Percentiles rank a stretch among this genome's conserved stretches.
Evolutionary conservation across 2,113 vertebrate genomes (phyloP).

Genomic region (Microcebus murinus): DNA sequence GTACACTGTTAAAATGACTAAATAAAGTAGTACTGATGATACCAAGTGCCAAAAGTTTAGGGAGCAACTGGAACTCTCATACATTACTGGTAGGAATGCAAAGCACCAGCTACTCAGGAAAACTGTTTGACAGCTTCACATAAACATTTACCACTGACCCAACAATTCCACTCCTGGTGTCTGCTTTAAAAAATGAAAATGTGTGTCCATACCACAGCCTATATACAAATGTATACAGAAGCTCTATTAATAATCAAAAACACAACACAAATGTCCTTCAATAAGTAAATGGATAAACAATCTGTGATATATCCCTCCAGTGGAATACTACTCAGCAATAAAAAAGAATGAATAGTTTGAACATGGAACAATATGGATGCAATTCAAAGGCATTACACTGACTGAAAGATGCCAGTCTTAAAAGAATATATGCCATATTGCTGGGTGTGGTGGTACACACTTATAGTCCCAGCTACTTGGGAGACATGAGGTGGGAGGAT

Average conservation of each 20-base stretch:
- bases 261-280: not conserved
- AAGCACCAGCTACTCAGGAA: not conserved
- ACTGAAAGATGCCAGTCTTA: not conserved
- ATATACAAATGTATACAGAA: not conserved
- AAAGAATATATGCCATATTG: not conserved
- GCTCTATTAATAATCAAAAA: not conserved
- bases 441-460: too few species aligned
- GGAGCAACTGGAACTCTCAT: not conserved
- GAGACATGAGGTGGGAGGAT: too few species aligned
- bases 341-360: not conserved
- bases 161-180: not conserved
- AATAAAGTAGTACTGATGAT: not conserved
- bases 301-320: not conserved
- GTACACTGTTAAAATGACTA: not conserved
- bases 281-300: not conserved
- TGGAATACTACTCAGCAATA: not conserved
- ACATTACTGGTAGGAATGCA: not conserved
- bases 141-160: not conserved
- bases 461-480: too few species aligned
- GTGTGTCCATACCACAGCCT: not conserved
- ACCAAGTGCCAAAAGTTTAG: not conserved
- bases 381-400: not conserved
- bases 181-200: constrained; percentile 17
- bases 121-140: not conserved
- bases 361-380: not conserved